Evolutionary conservation across 2,113 vertebrate genomes (phyloP).

Genomic region (Agapornis roseicollis): DNA sequence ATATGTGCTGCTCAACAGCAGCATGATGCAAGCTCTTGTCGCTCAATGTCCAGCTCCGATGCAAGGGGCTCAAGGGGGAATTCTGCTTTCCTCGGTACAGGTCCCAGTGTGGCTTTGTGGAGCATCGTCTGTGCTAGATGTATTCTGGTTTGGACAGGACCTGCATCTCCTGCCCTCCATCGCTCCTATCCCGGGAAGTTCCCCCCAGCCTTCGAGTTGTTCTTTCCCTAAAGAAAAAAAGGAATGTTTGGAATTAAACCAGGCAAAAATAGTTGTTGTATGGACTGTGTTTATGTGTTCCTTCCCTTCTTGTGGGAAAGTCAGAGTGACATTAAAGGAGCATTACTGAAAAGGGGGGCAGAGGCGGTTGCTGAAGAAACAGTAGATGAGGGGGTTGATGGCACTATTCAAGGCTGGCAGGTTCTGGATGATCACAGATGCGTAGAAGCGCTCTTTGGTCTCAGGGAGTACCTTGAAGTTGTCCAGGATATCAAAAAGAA

Average conservation of each 20-base stretch:
- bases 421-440: conserved; percentile 80
- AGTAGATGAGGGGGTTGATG: conserved; percentile 80
- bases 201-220: conserved; percentile 49
- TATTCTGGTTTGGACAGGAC: conserved; percentile 70
- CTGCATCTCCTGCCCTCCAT: conserved; percentile 70
- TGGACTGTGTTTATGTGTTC: neutral
- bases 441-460: conserved; percentile 75
- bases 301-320: neutral
- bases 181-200: conserved; percentile 40
- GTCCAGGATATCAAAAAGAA: conserved; percentile 82
- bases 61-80: neutral
- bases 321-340: neutral
- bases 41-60: rapidly evolving
- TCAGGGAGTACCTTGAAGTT: conserved; percentile 80
- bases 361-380: conserved; percentile 69
- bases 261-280: neutral
- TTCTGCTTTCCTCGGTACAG: neutral
- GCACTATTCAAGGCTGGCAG: conserved; percentile 79
- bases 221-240: conserved; percentile 63
- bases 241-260: neutral
- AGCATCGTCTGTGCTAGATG: neutral
- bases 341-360: conserved; percentile 60
- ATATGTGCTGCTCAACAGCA: rapidly evolving
- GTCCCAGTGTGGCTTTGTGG: neutral
- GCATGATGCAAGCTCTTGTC: neutral